A percentile compares a stretch with the other conserved stretches of the same genome.
Conservation (phyloP, 2,888 invertebrate genomes). For the Anthophora plumipes region DNA sequence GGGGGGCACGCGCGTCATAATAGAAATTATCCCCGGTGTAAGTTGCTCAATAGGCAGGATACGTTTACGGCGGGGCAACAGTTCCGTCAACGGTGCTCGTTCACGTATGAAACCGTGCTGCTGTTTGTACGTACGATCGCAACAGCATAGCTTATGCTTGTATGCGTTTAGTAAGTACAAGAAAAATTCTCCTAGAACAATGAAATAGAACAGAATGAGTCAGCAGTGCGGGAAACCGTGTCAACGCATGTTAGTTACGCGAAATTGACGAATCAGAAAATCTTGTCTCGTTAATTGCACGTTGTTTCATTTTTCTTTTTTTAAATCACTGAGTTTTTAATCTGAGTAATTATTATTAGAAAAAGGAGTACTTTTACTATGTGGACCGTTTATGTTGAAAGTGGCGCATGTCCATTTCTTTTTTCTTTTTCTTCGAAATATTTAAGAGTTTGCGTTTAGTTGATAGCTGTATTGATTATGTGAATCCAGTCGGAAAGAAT, state of each 20-base stretch:
- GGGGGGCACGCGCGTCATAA: slow-evolving; percentile 24
- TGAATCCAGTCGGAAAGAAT: no score
- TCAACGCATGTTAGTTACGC: slow-evolving; percentile 15
- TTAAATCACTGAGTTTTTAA: no score
- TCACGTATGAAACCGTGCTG: slow-evolving; percentile 18
- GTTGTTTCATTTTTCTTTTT: no score
- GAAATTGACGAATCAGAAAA: slow-evolving; percentile 17
- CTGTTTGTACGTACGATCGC: background rate
- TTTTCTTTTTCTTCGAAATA: no score
- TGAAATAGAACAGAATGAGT: slow-evolving; percentile 26
- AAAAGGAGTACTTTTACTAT: no score
- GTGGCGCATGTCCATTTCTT: no score
- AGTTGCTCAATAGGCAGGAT: slow-evolving; percentile 49
- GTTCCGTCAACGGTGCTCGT: slow-evolving; percentile 45
- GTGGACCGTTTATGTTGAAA: no score
- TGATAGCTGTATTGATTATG: no score
- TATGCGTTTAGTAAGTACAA: background rate
- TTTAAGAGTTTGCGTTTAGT: no score
- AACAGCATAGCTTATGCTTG: background rate
- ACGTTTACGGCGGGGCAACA: slow-evolving; percentile 31
- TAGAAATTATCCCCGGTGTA: slow-evolving; percentile 32
- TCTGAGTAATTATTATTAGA: no score
- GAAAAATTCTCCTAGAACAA: slow-evolving; percentile 22
- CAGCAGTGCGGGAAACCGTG: slow-evolving; percentile 12
- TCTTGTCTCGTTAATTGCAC: background rate